Evolutionary conservation across 2,797 vertebrate species (phyloP).

Genomic region (Acanthornis magna): DNA sequence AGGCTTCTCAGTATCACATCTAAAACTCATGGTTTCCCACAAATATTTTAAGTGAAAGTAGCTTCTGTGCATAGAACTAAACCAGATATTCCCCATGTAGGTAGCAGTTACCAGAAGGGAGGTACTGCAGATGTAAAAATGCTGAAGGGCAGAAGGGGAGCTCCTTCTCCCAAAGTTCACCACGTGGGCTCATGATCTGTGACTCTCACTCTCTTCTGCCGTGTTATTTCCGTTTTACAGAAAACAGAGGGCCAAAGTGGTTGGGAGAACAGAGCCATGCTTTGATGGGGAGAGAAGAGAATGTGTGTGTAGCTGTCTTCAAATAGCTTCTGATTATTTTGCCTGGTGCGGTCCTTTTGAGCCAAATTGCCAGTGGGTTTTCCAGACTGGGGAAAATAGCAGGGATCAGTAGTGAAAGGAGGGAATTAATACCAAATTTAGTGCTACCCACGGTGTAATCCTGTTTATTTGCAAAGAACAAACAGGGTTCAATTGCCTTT

Average conservation of each 20-base stretch:
- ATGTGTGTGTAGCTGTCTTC: neutral
- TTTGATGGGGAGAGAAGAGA: neutral
- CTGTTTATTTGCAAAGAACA: neutral
- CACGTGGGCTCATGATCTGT: neutral
- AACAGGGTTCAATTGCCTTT: neutral
- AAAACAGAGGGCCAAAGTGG: neutral
- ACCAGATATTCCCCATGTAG: neutral
- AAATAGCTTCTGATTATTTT: neutral
- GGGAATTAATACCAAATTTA: neutral
- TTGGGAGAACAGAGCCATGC: neutral
- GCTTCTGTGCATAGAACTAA: neutral
- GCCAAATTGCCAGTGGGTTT: neutral
- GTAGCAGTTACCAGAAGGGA: neutral
- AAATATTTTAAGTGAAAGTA: neutral
- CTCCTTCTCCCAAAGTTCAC: neutral
- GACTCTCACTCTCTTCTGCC: neutral
- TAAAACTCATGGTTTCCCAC: neutral
- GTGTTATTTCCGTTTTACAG: constrained; percentile 1
- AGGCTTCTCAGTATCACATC: neutral
- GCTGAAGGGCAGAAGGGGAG: neutral
- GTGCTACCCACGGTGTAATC: neutral
- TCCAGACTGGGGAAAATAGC: neutral
- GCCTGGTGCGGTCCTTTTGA: neutral
- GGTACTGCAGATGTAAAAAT: neutral
- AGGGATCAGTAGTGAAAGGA: neutral